A percentile compares a stretch with the other conserved stretches of the same genome.
Conservation (phyloP, 2,888 invertebrate genomes). For the Biston stratarius region DNA sequence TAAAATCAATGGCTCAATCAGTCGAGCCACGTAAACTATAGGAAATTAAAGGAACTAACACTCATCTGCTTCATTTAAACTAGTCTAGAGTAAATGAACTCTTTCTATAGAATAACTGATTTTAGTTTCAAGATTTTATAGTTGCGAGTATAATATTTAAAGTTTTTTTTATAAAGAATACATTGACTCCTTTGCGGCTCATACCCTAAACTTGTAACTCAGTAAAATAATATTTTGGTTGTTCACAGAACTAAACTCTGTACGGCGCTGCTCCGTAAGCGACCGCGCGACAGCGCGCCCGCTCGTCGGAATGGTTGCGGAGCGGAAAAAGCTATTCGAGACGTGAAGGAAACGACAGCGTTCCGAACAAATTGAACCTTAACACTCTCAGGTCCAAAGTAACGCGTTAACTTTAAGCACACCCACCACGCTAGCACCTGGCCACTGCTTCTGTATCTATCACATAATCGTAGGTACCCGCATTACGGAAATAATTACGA, state of each 20-base stretch:
- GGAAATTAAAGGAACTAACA: too few relatives aligned
- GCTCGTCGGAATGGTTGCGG: slow-evolving; percentile 91
- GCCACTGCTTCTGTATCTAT: slow-evolving; percentile 68
- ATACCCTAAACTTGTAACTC: too few relatives aligned
- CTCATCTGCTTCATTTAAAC: too few relatives aligned
- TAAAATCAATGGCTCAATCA: too few relatives aligned
- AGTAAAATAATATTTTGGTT: slow-evolving; percentile 9
- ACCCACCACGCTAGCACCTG: slow-evolving; percentile 82
- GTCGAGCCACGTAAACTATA: too few relatives aligned
- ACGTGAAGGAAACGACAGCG: slow-evolving; percentile 42
- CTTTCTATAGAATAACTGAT: too few relatives aligned
- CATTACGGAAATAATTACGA: slow-evolving; percentile 25
- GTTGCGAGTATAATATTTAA: too few relatives aligned
- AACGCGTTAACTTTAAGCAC: slow-evolving; percentile 46
- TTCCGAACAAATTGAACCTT: slow-evolving; percentile 27
- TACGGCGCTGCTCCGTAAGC: slow-evolving; percentile 73
- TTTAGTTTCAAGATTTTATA: too few relatives aligned
- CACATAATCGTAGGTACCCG: slow-evolving; percentile 28
- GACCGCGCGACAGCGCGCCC: slow-evolving; percentile 79
- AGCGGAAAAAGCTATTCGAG: slow-evolving; percentile 90
- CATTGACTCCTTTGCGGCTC: too few relatives aligned
- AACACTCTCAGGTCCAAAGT: slow-evolving; percentile 43
- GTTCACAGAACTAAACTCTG: slow-evolving; percentile 72
- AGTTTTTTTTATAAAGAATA: too few relatives aligned
- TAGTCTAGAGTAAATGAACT: too few relatives aligned